Base-by-base conservation (phyloP, 1,140 invertebrate species). In the Drosophila jambulina region DNA sequence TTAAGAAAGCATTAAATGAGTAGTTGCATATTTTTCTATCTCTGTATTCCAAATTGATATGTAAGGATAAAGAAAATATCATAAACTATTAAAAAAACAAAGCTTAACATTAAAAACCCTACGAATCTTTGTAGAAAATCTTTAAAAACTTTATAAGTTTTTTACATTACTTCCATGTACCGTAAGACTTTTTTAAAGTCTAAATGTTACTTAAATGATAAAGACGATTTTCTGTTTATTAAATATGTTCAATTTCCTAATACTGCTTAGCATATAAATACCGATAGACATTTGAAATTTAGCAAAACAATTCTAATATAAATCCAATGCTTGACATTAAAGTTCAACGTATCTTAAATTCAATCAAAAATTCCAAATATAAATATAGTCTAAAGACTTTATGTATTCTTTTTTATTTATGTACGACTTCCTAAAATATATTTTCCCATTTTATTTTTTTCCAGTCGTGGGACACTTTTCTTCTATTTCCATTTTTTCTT, bases 321-420 rank as follows among this genome's bases (percentile, higher is more conserved):
- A 53, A 53, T 21, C 49, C 49, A 34, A 34, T 17, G 27, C 29
- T 21, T 54, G 32, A 34, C 29, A 54, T 36, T 38, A 46, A 34
- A 71, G 69, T 72, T 70, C 67, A 72, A 54, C 27, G 53, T 40
- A 67, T 70, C 19, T 48, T 53, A 53, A 53, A 59, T 42, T 19
- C 51, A 42, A 27, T 48, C 13, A 21, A 21, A 27, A 36, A 49
- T 40, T 40, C 27, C n/a, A 12, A 21, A 19, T 32, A 21, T 59
- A 59, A 71, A 71, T 72, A 72, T 51, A 71, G 54, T 34, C 32
- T 23, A 25, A 40, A 7, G 29, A 43, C 36, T 49, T 34, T 69
- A 32, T 15, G 10, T 27, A 27, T 67, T 69, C 21, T 27, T 19
- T 34, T 21, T 42, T 67, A 70, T 70, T 58, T 71, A 72, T 71